phyloP scores from a whole-genome alignment of 2,113 vertebrate genomes.

The Callipepla squamata region DNA sequence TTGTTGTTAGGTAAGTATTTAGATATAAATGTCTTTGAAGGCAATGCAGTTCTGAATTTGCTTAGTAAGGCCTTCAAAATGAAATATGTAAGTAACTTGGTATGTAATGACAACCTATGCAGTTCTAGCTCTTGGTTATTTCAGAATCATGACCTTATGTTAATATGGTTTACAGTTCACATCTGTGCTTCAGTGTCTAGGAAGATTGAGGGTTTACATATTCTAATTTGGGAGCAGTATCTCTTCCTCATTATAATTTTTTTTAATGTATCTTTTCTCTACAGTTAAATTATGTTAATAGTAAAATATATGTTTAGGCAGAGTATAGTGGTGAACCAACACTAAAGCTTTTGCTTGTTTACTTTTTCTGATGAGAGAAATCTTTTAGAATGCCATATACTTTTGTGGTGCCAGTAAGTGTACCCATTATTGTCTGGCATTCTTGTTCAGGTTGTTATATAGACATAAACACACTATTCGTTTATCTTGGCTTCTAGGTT shows the following conservation, averaged over 20 bases:
- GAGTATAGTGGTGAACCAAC: not conserved
- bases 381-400: not conserved
- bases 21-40: not conserved
- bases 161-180: fast-evolving
- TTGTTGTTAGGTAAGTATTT: not conserved
- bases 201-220: not conserved
- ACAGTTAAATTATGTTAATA: not conserved
- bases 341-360: not conserved
- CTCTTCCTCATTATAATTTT: not conserved
- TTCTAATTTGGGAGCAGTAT: not conserved
- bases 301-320: not conserved
- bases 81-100: not conserved
- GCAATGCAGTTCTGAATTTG: not conserved
- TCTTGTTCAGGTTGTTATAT: not conserved
- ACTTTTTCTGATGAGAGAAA: not conserved
- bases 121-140: not conserved
- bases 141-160: not conserved
- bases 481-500: not conserved
- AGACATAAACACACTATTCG: not conserved
- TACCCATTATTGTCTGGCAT: not conserved
- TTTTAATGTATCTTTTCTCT: not conserved
- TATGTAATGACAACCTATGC: not conserved
- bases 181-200: not conserved
- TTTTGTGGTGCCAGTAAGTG: not conserved
- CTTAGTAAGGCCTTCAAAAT: not conserved